Evolutionary conservation across 2,797 vertebrate genomes (phyloP).

Genomic region (Coregonus sp.): DNA sequence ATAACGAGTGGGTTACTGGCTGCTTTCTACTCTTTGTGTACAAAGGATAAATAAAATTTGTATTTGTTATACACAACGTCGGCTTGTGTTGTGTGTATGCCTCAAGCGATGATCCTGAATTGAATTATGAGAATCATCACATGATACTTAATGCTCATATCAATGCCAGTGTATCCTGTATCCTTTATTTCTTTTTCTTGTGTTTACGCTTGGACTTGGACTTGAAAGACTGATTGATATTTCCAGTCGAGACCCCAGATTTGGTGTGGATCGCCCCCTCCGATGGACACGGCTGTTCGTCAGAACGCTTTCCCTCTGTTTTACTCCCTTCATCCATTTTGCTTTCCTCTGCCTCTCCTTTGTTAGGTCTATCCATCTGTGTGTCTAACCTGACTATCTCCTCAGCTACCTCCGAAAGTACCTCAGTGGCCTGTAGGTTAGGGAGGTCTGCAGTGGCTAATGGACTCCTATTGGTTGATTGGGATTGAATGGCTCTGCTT

Average conservation of each 20-base stretch:
- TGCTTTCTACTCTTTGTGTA: slow-evolving; percentile 84
- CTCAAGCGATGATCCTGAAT: slow-evolving; percentile 32
- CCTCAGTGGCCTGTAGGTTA: slow-evolving; percentile 15
- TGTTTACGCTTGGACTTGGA: slow-evolving; percentile 51
- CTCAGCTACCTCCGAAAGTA: slow-evolving; percentile 13
- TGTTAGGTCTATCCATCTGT: background rate
- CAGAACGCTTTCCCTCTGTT: slow-evolving; percentile 13
- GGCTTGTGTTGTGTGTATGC: slow-evolving; percentile 39
- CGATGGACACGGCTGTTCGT: slow-evolving; percentile 15
- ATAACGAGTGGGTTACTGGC: slow-evolving; percentile 75
- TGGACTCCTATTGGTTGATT: slow-evolving; percentile 25
- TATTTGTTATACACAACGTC: slow-evolving; percentile 78
- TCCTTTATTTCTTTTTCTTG: slow-evolving; percentile 33
- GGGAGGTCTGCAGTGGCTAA: slow-evolving; percentile 8
- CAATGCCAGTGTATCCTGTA: slow-evolving; percentile 14
- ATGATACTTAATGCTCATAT: slow-evolving; percentile 24
- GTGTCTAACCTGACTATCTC: background rate
- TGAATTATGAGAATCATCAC: slow-evolving; percentile 40
- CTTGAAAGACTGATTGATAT: slow-evolving; percentile 33
- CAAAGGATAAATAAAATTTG: slow-evolving; percentile 84
- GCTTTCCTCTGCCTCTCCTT: slow-evolving; percentile 6
- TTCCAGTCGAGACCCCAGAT: slow-evolving; percentile 24
- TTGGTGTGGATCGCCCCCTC: background rate
- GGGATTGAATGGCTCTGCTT: slow-evolving; percentile 41
- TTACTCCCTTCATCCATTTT: slow-evolving; percentile 8